Conservation (phyloP, 2,113 vertebrate genomes). For the Todiramphus saurophagus region DNA sequence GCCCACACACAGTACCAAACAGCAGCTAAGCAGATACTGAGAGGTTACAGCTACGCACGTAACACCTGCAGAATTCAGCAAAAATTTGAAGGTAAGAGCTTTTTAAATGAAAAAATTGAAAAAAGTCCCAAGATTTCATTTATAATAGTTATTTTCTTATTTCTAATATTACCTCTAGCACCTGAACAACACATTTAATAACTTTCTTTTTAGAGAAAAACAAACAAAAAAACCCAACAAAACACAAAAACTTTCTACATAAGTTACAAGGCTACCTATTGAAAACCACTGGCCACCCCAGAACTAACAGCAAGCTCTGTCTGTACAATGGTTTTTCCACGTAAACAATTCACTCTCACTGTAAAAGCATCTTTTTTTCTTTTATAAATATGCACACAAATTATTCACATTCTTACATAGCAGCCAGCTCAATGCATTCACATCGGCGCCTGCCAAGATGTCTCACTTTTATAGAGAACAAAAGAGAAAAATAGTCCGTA, state of each 20-base stretch:
- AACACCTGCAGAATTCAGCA: not conserved
- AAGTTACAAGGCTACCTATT: not conserved
- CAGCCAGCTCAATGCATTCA: not conserved
- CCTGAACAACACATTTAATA: not conserved
- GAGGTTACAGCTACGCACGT: not conserved
- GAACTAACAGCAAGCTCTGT: not conserved
- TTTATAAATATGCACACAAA: not conserved
- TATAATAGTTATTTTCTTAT: not conserved
- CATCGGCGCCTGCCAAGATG: not conserved
- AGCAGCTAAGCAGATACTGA: not conserved
- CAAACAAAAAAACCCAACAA: not conserved
- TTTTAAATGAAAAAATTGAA: not conserved
- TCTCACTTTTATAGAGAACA: not conserved
- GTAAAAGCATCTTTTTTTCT: not conserved
- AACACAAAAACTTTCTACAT: not conserved
- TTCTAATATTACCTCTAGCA: not conserved
- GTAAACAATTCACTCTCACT: not conserved
- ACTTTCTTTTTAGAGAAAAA: not conserved
- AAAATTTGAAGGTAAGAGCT: not conserved
- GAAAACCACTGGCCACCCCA: not conserved
- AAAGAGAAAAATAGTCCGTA: slow-evolving; percentile 34
- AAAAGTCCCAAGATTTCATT: not conserved
- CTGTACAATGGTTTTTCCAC: not conserved
- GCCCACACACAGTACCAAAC: not conserved
- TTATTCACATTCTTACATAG: not conserved